Evolutionary conservation across 1,140 invertebrate genomes (phyloP).

Genomic region (Semibalanus balanoides): DNA sequence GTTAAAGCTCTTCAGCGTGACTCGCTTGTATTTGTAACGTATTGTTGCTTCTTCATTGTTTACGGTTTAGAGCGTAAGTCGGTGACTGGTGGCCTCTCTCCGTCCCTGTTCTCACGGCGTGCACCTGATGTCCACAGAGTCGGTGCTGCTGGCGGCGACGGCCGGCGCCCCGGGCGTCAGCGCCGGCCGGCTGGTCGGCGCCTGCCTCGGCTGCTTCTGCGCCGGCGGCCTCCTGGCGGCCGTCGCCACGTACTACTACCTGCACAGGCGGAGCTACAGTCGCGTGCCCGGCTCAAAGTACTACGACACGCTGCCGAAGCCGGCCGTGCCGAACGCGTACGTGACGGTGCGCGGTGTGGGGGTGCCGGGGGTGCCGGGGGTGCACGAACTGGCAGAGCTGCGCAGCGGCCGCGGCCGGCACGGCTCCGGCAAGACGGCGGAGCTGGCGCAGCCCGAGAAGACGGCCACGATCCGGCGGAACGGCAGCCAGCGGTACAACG

Average conservation of each 20-base stretch:
- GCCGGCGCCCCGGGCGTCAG: constrained; percentile 21
- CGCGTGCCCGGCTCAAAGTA: constrained; percentile 51
- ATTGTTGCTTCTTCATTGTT: not conserved
- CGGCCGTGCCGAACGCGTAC: constrained; percentile 61
- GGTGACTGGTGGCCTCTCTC: too few relatives aligned
- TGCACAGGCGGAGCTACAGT: constrained; percentile 28
- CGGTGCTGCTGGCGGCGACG: constrained; percentile 7
- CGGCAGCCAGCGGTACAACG: not conserved
- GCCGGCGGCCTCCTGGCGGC: constrained; percentile 31
- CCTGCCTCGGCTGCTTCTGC: constrained; percentile 35
- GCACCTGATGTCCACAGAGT: constrained; percentile 9
- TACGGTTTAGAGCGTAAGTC: constrained; percentile 3
- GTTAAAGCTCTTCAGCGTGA: not conserved
- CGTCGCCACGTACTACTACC: constrained; percentile 31
- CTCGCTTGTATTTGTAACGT: not conserved
- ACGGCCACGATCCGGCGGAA: not conserved
- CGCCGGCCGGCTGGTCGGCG: constrained; percentile 39
- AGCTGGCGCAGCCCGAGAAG: not conserved
- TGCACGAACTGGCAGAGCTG: not conserved
- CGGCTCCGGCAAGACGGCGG: not conserved
- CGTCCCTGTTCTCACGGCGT: not conserved
- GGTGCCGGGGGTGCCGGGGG: too few relatives aligned
- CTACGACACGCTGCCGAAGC: constrained; percentile 40
- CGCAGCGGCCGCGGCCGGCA: not conserved
- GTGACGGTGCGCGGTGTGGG: constrained; percentile 52